These are phyloP conservation scores for Lithodes maja DNA, from an alignment of 2,888 invertebrate genomes.

Conservation along the genomic window DNA sequence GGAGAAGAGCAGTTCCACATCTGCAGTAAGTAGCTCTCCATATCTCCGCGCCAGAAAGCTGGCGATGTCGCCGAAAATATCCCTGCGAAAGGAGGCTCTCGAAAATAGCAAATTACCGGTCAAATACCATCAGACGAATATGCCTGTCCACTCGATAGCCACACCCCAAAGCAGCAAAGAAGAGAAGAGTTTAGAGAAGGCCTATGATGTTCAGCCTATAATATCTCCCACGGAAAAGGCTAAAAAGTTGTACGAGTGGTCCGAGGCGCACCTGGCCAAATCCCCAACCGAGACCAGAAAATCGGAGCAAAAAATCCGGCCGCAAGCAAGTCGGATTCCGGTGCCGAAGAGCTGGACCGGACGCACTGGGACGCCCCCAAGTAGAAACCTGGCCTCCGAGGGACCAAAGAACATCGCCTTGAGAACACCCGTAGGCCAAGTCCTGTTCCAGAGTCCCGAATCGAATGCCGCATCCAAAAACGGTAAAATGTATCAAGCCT, in stretches of 20 bases:
- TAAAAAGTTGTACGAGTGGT: neutral
- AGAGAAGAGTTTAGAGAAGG: neutral
- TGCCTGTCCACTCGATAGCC: neutral
- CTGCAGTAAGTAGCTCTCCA: neutral
- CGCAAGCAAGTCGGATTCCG: neutral
- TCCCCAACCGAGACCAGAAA: neutral
- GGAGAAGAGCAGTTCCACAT: neutral
- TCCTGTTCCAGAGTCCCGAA: neutral
- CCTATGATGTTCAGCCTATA: neutral
- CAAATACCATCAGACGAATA: neutral
- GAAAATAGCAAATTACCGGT: neutral
- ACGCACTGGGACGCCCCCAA: neutral
- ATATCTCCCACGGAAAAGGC: constrained; percentile 1
- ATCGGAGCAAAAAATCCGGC: neutral
- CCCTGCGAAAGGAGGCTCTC: neutral
- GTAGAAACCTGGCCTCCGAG: neutral
- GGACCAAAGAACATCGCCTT: neutral
- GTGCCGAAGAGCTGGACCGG: constrained; percentile 1
- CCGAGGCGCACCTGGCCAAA: neutral
- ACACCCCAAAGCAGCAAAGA: neutral
- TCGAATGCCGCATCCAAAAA: no score
- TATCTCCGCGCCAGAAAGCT: neutral
- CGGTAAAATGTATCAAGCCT: no score
- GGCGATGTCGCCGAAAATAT: neutral
- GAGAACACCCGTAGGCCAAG: neutral